phyloP scores from a whole-genome alignment of 2,797 vertebrate species.

The Dryobates pubescens region DNA sequence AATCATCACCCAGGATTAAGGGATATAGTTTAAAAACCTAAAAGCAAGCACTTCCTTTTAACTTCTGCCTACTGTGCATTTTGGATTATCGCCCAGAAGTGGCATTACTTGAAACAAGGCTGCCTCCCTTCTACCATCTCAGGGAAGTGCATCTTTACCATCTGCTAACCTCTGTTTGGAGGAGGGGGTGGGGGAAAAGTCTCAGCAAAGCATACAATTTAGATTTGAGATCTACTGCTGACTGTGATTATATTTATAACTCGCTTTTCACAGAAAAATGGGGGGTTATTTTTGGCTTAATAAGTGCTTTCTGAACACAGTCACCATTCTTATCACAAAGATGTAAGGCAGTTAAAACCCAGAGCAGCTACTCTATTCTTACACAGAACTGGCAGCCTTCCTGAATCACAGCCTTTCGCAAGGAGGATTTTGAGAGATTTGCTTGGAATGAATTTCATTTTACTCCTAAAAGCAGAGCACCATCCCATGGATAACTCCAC shows the following conservation, averaged over 20 bases:
- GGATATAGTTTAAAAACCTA: slow-evolving; percentile 99
- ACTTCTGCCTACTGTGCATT: slow-evolving; percentile 95
- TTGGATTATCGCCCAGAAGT: slow-evolving; percentile 86
- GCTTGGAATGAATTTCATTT: not conserved
- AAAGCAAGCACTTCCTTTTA: slow-evolving; percentile 97
- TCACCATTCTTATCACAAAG: slow-evolving; percentile 44
- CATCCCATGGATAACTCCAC: not conserved
- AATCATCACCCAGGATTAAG: slow-evolving; percentile 99
- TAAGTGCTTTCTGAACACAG: slow-evolving; percentile 60
- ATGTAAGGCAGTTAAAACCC: slow-evolving; percentile 70
- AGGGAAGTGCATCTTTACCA: slow-evolving; percentile 76
- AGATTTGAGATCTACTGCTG: slow-evolving; percentile 64
- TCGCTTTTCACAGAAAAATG: slow-evolving; percentile 65
- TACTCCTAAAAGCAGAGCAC: not conserved
- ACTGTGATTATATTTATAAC: slow-evolving; percentile 59
- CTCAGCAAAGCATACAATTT: slow-evolving; percentile 68
- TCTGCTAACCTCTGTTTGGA: slow-evolving; percentile 42
- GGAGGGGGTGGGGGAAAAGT: not conserved
- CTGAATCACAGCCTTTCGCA: not conserved
- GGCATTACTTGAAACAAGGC: slow-evolving; percentile 93
- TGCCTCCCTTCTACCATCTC: slow-evolving; percentile 91
- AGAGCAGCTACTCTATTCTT: slow-evolving; percentile 13
- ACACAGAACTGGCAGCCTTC: slow-evolving; percentile 36
- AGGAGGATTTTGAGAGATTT: not conserved
- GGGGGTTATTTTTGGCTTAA: slow-evolving; percentile 73